A percentile compares a stretch with the other conserved stretches of the same genome.
Evolutionary conservation across 2,888 invertebrate genomes (phyloP).

Genomic region (Eupithecia subumbrata): DNA sequence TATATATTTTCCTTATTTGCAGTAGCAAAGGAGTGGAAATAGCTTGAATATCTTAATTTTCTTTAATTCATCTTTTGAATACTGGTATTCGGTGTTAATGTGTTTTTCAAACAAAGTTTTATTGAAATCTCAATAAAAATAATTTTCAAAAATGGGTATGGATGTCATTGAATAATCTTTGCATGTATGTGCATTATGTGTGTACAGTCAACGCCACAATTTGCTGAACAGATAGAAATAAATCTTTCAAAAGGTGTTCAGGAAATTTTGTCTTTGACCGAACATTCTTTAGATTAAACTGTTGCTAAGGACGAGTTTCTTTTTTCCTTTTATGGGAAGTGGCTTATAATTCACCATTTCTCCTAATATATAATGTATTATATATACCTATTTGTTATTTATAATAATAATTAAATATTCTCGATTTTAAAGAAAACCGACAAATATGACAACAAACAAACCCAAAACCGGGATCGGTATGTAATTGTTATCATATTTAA

Average conservation of each 20-base stretch:
- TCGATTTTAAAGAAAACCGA: background rate
- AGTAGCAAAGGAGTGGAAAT: slow-evolving; percentile 9
- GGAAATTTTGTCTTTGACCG: background rate
- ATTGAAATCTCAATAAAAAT: background rate
- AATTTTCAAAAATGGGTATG: background rate
- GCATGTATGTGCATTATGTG: background rate
- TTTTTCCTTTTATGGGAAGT: background rate
- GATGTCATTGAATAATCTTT: slow-evolving; percentile 15
- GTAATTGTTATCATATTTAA: too few species aligned
- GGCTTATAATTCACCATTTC: background rate
- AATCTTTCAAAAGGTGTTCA: background rate
- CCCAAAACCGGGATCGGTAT: too few species aligned
- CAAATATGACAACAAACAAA: background rate
- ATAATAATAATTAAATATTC: background rate
- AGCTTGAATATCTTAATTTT: slow-evolving; percentile 16
- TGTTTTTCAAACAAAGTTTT: background rate
- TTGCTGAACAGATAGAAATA: background rate
- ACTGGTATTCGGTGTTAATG: slow-evolving; percentile 1
- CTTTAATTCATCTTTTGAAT: background rate
- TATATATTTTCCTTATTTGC: slow-evolving; percentile 22
- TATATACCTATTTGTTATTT: too few species aligned
- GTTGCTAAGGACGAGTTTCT: slow-evolving; percentile 3
- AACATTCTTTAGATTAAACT: background rate
- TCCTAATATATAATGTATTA: background rate
- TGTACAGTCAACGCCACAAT: background rate